Conservation (phyloP, 1,140 invertebrate species). For the Pomacea maculata region DNA sequence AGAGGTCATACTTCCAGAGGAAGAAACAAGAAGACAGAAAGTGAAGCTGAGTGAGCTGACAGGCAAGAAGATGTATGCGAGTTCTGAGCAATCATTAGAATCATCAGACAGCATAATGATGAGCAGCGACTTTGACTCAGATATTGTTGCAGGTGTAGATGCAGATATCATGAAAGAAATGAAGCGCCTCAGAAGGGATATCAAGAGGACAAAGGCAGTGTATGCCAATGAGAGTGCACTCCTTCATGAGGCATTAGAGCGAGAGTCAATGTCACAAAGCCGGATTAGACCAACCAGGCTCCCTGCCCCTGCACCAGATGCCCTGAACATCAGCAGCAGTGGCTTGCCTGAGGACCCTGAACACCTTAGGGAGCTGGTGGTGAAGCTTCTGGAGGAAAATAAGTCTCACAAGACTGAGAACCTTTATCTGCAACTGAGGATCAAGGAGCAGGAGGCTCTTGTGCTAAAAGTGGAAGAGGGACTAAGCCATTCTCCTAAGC, state of each 20-base stretch:
- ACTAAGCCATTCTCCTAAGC: slow-evolving; percentile 11
- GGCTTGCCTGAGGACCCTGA: slow-evolving; percentile 14
- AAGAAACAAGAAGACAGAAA: background rate
- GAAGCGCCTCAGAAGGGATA: slow-evolving; percentile 37
- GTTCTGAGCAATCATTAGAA: slow-evolving; percentile 7
- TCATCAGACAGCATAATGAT: slow-evolving; percentile 6
- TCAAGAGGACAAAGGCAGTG: slow-evolving; percentile 53
- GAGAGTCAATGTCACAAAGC: slow-evolving; percentile 26
- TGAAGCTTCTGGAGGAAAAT: slow-evolving; percentile 41
- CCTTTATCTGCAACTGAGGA: slow-evolving; percentile 36
- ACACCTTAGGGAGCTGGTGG: slow-evolving; percentile 12
- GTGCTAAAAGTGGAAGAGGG: slow-evolving; percentile 42
- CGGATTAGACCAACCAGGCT: slow-evolving; percentile 1
- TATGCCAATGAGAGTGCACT: slow-evolving; percentile 54
- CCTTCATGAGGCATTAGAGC: slow-evolving; percentile 50
- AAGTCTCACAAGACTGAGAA: slow-evolving; percentile 48
- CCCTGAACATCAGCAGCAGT: slow-evolving; percentile 11
- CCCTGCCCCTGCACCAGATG: background rate
- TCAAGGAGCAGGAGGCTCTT: slow-evolving; percentile 53
- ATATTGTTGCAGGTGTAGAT: slow-evolving; percentile 35
- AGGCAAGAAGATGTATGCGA: background rate
- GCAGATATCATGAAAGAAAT: slow-evolving; percentile 51
- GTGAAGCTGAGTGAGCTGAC: background rate
- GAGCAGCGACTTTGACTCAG: slow-evolving; percentile 19
- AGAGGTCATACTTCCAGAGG: background rate